Conservation (phyloP, 2,797 vertebrate genomes). For the Myotis findleyi region DNA sequence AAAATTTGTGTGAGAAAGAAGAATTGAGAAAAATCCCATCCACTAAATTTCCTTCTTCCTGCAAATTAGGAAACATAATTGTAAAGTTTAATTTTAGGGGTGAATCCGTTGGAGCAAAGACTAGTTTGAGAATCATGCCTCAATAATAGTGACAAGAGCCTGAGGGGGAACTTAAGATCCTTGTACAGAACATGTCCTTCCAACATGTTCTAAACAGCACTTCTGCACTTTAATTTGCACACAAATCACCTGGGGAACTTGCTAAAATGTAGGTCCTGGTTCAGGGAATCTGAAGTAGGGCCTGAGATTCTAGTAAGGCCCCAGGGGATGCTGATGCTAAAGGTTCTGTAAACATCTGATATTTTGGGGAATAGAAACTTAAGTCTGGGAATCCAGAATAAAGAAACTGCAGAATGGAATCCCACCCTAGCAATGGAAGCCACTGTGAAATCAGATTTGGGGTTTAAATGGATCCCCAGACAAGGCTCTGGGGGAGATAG, state of each 20-base stretch:
- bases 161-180: not conserved
- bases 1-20: not conserved
- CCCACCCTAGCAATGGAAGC: not conserved
- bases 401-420: not conserved
- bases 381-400: not conserved
- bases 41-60: not conserved
- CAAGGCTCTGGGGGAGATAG: not conserved
- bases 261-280: not conserved
- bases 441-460: not conserved
- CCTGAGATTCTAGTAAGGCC: not conserved
- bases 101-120: slow-evolving; percentile 25
- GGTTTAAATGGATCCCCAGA: not conserved
- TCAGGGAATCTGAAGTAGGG: not conserved
- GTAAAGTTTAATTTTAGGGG: slow-evolving; percentile 3
- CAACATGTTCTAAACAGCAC: not conserved
- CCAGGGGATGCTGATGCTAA: not conserved
- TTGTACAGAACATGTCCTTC: not conserved
- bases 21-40: not conserved
- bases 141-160: not conserved
- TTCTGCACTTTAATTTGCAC: not conserved
- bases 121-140: not conserved
- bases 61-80: not conserved
- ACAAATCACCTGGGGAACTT: not conserved
- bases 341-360: not conserved
- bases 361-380: not conserved